Evolutionary conservation across 2,888 invertebrate genomes (phyloP).

Genomic region (Brachynemurus nebulosus): DNA sequence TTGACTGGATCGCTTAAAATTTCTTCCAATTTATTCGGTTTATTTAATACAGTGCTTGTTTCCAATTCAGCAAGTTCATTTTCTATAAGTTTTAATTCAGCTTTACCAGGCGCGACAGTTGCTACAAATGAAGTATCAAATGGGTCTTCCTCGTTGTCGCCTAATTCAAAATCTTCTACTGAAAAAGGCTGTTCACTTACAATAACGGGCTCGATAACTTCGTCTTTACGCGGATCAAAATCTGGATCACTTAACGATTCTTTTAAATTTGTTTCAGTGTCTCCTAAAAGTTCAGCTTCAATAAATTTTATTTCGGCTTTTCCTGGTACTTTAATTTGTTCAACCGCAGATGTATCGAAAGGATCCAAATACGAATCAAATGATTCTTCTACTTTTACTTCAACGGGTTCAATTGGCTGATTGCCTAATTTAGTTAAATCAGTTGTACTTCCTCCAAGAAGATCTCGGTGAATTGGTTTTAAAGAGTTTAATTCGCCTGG

Average conservation of each 20-base stretch:
- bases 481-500: slow-evolving; percentile 30
- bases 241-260: slow-evolving; percentile 57
- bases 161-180: slow-evolving; percentile 14
- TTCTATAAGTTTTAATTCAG: slow-evolving; percentile 41
- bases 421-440: slow-evolving; percentile 56
- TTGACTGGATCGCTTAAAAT: background rate
- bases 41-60: background rate
- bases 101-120: slow-evolving; percentile 38
- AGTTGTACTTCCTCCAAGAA: slow-evolving; percentile 62
- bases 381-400: slow-evolving; percentile 35
- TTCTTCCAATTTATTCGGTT: slow-evolving; percentile 14
- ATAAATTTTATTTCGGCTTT: slow-evolving; percentile 64
- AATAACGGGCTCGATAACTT: slow-evolving; percentile 25
- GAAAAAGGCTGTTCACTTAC: slow-evolving; percentile 7
- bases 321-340: slow-evolving; percentile 57
- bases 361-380: slow-evolving; percentile 57
- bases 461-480: slow-evolving; percentile 41
- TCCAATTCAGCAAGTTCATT: slow-evolving; percentile 32
- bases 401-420: slow-evolving; percentile 33
- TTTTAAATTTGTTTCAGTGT: slow-evolving; percentile 29
- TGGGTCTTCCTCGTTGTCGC: slow-evolving; percentile 40
- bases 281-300: slow-evolving; percentile 59
- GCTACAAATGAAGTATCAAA: slow-evolving; percentile 50
- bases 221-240: slow-evolving; percentile 66
- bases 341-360: slow-evolving; percentile 71